Base-by-base conservation (phyloP, 1,140 invertebrate genomes). In the Leguminivora glycinivorella region DNA sequence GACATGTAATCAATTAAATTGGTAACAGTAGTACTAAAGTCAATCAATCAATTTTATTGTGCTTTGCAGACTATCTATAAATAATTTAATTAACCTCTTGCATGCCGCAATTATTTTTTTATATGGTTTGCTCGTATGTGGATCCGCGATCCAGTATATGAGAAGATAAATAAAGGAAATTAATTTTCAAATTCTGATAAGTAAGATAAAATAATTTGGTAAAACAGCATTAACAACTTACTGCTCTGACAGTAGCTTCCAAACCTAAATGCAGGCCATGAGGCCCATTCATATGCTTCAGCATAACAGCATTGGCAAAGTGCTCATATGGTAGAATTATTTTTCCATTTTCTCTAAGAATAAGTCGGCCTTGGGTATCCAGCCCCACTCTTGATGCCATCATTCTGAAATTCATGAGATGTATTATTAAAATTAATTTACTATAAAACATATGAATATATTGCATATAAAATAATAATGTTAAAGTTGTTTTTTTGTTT, bases 251-350 rank as follows among this genome's bases (percentile, higher is more conserved):
- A 4, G 96, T 97, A 34, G 94, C 95, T 86, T 97, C 96, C 56
- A 96, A 88, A 38, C 95, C 95, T 29, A 97, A 91, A 92, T 97
- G 96, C 56, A 96, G 89, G 9, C 96, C 96, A 89, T 96, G 96
- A 1, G 96, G 96, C 0, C 96, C 96, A 83, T 96, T 96, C 95
- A 97, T 96, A 80, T 97, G 96, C 84, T 97, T 97, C 71, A 97
- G 85, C 96, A 97, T 97, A 0, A 97, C 96, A 52, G 96, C 96
- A 93, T 97, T 97, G 6, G 96, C 96, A 93, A 97, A 97, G 87
- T 97, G 96, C 89, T 97, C 96, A 88, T 96, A 97, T 4, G 96
- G 96, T 71, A 97, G 87, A 72, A 97, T 96, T 77, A 97, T 96
- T 92, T 97, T 97, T 0, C 96, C 96, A 93, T 96, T 96, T 87